A percentile compares a stretch with the other conserved stretches of the same genome.
phyloP scores from a whole-genome alignment of 2,888 invertebrate genomes.

The Pecten maximus region DNA sequence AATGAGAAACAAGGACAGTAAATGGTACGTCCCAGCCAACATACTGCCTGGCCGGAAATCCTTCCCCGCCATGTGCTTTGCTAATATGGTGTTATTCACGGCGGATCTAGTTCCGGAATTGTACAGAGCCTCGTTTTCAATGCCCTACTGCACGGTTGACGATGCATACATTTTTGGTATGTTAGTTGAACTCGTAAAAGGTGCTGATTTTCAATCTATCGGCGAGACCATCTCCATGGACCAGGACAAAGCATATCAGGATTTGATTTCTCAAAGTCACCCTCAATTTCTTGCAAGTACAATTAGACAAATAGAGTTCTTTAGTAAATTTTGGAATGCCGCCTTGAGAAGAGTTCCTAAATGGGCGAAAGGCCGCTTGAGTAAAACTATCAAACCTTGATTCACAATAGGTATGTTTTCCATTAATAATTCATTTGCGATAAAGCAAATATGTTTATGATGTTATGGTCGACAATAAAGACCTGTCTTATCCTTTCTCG shows the following conservation, averaged over 20 bases:
- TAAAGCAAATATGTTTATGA: no score
- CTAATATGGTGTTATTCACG: conserved; percentile 58
- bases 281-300: neutral
- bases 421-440: no score
- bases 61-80: conserved; percentile 67
- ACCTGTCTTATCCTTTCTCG: no score
- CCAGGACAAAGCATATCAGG: neutral
- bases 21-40: conserved; percentile 48
- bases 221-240: neutral
- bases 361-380: neutral
- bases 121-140: conserved; percentile 55
- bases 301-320: neutral
- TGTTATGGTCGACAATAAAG: no score
- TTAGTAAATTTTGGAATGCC: neutral
- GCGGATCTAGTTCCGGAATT: conserved; percentile 58
- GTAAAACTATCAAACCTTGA: no score
- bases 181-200: conserved; percentile 56
- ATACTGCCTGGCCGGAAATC: conserved; percentile 31
- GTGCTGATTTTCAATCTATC: conserved; percentile 49
- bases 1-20: conserved; percentile 44
- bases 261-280: neutral
- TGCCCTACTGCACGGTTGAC: conserved; percentile 68
- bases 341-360: neutral
- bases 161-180: conserved; percentile 71
- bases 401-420: no score